Conservation (phyloP, 2,888 invertebrate genomes). For the Agrochola litura region DNA sequence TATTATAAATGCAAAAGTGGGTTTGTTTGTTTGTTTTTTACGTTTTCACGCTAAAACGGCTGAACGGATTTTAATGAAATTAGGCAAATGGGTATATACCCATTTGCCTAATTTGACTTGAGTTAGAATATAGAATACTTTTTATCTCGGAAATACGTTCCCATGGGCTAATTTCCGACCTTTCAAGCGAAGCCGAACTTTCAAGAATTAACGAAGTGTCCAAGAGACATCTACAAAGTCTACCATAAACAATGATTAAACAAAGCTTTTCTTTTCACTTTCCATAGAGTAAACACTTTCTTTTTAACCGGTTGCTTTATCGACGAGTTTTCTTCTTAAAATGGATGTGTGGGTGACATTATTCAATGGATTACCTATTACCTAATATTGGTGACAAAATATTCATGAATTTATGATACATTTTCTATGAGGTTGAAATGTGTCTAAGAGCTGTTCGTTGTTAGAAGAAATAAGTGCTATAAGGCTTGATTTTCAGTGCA, state of each 20-base stretch:
- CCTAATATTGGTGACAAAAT: conserved; percentile 1
- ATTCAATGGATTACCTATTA: conserved; percentile 6
- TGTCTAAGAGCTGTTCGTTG: not conserved
- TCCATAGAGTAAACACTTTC: conserved; percentile 64
- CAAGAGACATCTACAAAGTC: not conserved
- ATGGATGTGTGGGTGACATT: conserved; percentile 35
- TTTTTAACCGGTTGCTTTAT: conserved; percentile 36
- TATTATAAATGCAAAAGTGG: no score
- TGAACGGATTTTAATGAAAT: no score
- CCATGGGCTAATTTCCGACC: no score
- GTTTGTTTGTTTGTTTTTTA: no score
- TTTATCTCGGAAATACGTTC: no score
- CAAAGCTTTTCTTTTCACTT: conserved; percentile 65
- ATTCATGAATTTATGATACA: not conserved
- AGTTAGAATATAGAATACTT: no score
- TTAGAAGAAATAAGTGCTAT: not conserved
- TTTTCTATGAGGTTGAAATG: not conserved
- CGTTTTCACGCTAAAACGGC: no score
- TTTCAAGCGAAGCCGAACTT: no score
- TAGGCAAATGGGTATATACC: no score
- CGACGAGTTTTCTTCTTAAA: conserved; percentile 32
- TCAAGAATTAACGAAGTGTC: not conserved
- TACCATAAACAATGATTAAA: conserved; percentile 47
- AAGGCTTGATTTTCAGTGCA: not conserved
- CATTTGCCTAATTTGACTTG: no score